A percentile compares a stretch with the other conserved stretches of the same genome.
Evolutionary conservation across 2,888 invertebrate genomes (phyloP).

Genomic region (Drosophila niveifrons): DNA sequence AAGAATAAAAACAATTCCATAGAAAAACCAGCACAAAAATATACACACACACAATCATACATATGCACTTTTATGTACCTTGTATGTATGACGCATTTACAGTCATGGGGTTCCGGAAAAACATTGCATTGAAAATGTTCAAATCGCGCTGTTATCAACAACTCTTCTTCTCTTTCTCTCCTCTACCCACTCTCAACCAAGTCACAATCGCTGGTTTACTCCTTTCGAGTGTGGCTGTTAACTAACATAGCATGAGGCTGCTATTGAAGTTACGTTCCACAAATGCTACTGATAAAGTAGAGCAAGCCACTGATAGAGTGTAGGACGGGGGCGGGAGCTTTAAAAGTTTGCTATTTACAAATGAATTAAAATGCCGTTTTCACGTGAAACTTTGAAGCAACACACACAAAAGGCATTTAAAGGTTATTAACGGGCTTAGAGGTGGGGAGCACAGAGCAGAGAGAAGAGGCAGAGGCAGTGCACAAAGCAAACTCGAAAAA

Average conservation of each 20-base stretch:
- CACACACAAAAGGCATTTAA: slow-evolving; percentile 48
- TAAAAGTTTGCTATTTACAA: slow-evolving; percentile 39
- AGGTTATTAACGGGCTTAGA: slow-evolving; percentile 62
- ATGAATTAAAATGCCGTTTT: slow-evolving; percentile 44
- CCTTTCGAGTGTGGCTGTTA: slow-evolving; percentile 26
- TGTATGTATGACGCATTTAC: slow-evolving; percentile 42
- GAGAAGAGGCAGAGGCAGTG: slow-evolving; percentile 19
- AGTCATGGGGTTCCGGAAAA: slow-evolving; percentile 35
- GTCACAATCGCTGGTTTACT: not conserved
- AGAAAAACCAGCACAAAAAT: slow-evolving; percentile 1
- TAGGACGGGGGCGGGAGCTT: slow-evolving; percentile 6
- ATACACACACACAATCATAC: not conserved
- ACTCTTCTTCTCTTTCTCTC: slow-evolving; percentile 16
- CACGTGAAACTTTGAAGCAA: slow-evolving; percentile 14
- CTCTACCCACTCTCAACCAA: too few species aligned
- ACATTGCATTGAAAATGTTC: slow-evolving; percentile 19
- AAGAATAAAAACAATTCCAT: slow-evolving; percentile 13
- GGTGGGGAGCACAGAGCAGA: not conserved
- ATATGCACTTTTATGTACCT: not conserved
- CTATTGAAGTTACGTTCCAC: slow-evolving; percentile 19
- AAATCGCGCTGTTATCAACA: slow-evolving; percentile 46
- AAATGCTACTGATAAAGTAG: slow-evolving; percentile 27
- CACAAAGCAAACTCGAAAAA: slow-evolving; percentile 40
- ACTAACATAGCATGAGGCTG: slow-evolving; percentile 35
- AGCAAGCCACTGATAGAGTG: slow-evolving; percentile 9